These are phyloP conservation scores for Oxyteleia sp. DNA, from an alignment of 2,888 invertebrate genomes.

Conservation along the genomic window DNA sequence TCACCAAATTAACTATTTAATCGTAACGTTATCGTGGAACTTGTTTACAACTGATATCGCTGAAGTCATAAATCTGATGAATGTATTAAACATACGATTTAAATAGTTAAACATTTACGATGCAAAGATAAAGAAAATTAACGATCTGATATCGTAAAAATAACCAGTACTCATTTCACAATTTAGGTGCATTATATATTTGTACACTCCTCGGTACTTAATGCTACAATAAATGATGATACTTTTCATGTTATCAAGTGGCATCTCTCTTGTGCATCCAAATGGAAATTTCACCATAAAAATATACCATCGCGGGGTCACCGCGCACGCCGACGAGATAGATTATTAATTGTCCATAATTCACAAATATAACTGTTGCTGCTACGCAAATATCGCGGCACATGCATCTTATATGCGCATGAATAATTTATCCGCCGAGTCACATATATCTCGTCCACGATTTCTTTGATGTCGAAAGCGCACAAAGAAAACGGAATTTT, in stretches of 20 bases:
- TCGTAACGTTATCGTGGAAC: too few relatives aligned
- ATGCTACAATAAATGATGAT: not conserved
- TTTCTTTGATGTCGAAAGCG: conserved; percentile 16
- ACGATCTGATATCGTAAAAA: too few relatives aligned
- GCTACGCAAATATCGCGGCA: conserved; percentile 23
- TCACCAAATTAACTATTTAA: not conserved
- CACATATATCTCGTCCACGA: conserved; percentile 16
- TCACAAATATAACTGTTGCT: conserved; percentile 34
- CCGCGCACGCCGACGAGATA: not conserved
- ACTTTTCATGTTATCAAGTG: not conserved
- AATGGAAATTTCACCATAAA: not conserved
- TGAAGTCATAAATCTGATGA: too few relatives aligned
- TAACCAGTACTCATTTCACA: too few relatives aligned
- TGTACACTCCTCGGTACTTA: too few relatives aligned
- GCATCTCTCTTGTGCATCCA: not conserved
- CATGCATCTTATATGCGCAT: conserved; percentile 33
- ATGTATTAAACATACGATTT: not conserved
- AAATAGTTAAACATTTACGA: too few relatives aligned
- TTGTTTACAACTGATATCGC: too few relatives aligned
- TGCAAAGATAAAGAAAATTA: too few relatives aligned
- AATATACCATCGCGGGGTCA: conserved; percentile 4
- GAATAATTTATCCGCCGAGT: conserved; percentile 37
- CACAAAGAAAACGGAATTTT: conserved; percentile 14
- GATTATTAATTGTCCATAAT: conserved; percentile 33
- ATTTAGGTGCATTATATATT: too few relatives aligned